Conservation (phyloP, 2,797 vertebrate species). For the Anomalospiza imberbis region DNA sequence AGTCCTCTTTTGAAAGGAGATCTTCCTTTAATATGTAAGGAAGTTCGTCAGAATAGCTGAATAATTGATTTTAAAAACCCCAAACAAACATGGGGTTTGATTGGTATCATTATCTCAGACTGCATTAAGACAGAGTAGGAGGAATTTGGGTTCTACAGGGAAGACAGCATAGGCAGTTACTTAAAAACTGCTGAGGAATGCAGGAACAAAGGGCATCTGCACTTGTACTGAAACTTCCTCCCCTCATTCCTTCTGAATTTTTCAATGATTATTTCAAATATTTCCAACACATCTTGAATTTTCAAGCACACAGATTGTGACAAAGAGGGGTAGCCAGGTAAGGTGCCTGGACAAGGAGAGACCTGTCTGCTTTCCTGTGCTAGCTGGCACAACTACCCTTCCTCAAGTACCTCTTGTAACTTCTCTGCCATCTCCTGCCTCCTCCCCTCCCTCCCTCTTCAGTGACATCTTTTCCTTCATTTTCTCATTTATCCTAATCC, state of each 20-base stretch:
- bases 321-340: neutral
- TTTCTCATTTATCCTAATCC: neutral
- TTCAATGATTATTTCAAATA: neutral
- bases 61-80: neutral
- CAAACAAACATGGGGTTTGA: neutral
- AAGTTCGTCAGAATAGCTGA: neutral
- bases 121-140: neutral
- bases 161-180: neutral
- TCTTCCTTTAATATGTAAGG: neutral
- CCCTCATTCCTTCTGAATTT: neutral
- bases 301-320: neutral
- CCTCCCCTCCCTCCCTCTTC: neutral
- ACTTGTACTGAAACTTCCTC: neutral
- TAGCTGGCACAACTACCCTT: neutral
- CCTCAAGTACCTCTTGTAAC: neutral
- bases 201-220: neutral
- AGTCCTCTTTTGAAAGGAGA: neutral
- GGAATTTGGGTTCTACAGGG: neutral
- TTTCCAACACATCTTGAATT: neutral
- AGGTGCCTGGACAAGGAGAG: neutral
- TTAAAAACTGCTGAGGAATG: neutral
- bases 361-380: neutral
- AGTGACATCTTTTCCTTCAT: neutral
- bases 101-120: neutral
- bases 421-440: neutral